These are phyloP conservation scores for Proisotoma minuta DNA, from an alignment of 2,888 invertebrate genomes.

Conservation along the genomic window DNA sequence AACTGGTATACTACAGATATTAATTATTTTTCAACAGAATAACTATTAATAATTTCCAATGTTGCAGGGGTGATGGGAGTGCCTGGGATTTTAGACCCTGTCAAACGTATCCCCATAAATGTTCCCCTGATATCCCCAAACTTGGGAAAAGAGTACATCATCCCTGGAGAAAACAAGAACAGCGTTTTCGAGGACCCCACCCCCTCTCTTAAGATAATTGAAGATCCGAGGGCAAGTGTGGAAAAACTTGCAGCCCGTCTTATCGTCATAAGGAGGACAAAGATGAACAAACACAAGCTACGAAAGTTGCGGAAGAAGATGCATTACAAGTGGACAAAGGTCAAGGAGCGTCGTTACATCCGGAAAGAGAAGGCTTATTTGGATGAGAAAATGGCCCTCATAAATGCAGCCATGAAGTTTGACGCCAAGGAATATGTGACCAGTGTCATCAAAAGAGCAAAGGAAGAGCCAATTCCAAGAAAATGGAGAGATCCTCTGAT, in stretches of 20 bases:
- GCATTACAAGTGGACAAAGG: slow-evolving; percentile 70
- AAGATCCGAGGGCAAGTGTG: not conserved
- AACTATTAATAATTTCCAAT: too few relatives aligned
- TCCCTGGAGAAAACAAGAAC: not conserved
- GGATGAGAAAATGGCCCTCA: slow-evolving; percentile 62
- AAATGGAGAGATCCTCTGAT: slow-evolving; percentile 59
- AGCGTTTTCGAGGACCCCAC: not conserved
- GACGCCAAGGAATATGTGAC: slow-evolving; percentile 68
- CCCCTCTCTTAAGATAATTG: not conserved
- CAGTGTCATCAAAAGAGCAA: slow-evolving; percentile 60
- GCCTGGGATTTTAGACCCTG: not conserved
- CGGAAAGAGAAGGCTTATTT: slow-evolving; percentile 75
- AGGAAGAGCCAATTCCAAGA: slow-evolving; percentile 56
- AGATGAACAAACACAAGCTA: slow-evolving; percentile 83
- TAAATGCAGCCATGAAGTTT: slow-evolving; percentile 70
- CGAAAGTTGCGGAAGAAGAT: slow-evolving; percentile 73
- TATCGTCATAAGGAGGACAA: slow-evolving; percentile 70
- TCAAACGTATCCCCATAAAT: too few relatives aligned
- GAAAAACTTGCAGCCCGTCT: slow-evolving; percentile 69
- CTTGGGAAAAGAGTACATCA: not conserved
- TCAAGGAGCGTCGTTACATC: slow-evolving; percentile 63
- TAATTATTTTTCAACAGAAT: too few relatives aligned
- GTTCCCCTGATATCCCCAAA: not conserved
- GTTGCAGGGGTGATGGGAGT: too few relatives aligned
- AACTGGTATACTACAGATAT: too few relatives aligned